Base-by-base conservation (phyloP, 2,797 vertebrate genomes). In the Botia kubotai region DNA sequence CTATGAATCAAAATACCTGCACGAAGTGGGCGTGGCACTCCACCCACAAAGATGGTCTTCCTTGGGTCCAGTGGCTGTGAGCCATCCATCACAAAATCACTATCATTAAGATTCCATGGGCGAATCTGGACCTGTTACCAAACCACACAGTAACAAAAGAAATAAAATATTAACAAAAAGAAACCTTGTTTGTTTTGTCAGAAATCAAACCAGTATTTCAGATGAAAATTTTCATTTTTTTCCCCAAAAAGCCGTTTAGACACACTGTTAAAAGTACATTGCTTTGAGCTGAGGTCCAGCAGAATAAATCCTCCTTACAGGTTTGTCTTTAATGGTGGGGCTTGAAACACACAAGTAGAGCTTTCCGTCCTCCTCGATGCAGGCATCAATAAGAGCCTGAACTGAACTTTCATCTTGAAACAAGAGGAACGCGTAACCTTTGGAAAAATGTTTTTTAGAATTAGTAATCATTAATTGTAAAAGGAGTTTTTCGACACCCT, bases 381-480 rank as follows among this genome's bases (percentile, higher is more conserved):
- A 99, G 0, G 98, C 97, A 72, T 99, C 97, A 82, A 99, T 99
- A 91, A 99, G 93, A 89, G 98, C 97, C 94, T 99, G 98, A 76
- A 99, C 98, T 21, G 98, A 99, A 93, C 97, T 99, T 93, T 99
- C 97, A 81, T 99, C 97, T 96, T 99, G 98, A 91, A 99, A 99
- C 76, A 99, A 95, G 90, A 99, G 95, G 93, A 99, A 98, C 84
- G 98, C 98, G 67, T 98, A 99, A 88, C 98, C 98, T 99, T 83
- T 76, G 77, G 67, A 68, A 60, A 73, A 66, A 73, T 0, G 0
- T 4, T 43, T 33, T 23, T 17, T 11, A 43, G 19, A 26, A 13
- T 48, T 26, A 58, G 8, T 13, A 55, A 52, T 13, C 16, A 57
- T 36, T 55, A 55, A 33, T 33, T 33, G 33, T 3, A 5, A 33